Evolutionary conservation across 2,113 vertebrate species (phyloP).

Genomic region (Coreoperca whiteheadi): DNA sequence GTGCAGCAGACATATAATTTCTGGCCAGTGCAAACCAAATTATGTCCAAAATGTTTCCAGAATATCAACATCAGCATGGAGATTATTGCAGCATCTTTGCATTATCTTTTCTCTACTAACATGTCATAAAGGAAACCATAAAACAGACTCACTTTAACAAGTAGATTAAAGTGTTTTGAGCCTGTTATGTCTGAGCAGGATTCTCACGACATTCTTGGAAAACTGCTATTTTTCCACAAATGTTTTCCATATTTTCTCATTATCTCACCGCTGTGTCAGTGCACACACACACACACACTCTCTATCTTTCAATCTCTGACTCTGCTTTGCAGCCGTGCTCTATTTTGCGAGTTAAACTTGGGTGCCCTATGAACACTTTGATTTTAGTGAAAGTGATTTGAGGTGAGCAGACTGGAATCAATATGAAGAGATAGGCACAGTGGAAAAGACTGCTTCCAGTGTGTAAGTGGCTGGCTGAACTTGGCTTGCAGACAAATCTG

Average conservation of each 20-base stretch:
- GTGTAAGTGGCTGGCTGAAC: slow-evolving; percentile 27
- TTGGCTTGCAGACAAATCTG: slow-evolving; percentile 55
- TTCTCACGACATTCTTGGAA: slow-evolving; percentile 43
- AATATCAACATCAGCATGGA: slow-evolving; percentile 5
- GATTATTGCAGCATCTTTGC: background rate
- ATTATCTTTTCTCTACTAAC: slow-evolving; percentile 32
- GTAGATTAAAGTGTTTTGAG: background rate
- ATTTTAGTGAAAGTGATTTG: slow-evolving; percentile 42
- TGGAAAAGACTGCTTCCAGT: slow-evolving; percentile 37
- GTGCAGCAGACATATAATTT: background rate
- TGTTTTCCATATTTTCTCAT: slow-evolving; percentile 45
- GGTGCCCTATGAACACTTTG: slow-evolving; percentile 30
- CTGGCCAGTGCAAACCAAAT: background rate
- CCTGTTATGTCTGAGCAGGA: slow-evolving; percentile 24
- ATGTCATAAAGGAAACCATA: slow-evolving; percentile 4
- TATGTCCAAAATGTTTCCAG: slow-evolving; percentile 4
- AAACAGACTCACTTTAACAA: slow-evolving; percentile 12
- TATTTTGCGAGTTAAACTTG: slow-evolving; percentile 28
- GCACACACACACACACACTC: background rate
- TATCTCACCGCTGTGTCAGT: slow-evolving; percentile 30
- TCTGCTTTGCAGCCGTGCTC: background rate
- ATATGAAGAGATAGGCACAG: slow-evolving; percentile 32
- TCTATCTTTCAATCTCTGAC: slow-evolving; percentile 8
- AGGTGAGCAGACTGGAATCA: slow-evolving; percentile 37
- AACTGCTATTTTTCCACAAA: slow-evolving; percentile 49